Conservation (phyloP, 2,797 vertebrate genomes). For the Pristis pectinata region DNA sequence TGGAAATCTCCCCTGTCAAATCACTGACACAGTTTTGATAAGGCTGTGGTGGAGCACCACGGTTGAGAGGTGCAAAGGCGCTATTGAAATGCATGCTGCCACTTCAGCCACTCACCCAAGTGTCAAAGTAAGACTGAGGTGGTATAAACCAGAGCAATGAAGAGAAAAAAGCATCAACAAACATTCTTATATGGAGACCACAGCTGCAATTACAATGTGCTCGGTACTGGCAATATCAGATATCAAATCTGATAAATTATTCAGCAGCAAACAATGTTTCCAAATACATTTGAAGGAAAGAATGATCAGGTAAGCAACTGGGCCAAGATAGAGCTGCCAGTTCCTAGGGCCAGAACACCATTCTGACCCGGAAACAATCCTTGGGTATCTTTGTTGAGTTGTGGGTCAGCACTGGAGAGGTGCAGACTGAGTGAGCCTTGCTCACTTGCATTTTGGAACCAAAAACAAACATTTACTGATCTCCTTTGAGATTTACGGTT, state of each 20-base stretch:
- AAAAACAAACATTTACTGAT: not conserved
- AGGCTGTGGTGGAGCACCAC: not conserved
- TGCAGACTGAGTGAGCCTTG: not conserved
- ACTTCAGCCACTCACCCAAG: not conserved
- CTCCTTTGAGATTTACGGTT: not conserved
- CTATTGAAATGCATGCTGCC: not conserved
- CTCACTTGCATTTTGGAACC: not conserved
- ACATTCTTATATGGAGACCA: not conserved
- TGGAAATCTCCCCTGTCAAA: not conserved
- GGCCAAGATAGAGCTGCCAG: not conserved
- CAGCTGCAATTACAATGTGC: not conserved
- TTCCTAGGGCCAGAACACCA: not conserved
- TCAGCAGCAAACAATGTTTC: not conserved
- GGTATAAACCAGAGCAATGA: not conserved
- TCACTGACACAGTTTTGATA: not conserved
- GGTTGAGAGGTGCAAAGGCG: not conserved
- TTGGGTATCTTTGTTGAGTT: not conserved
- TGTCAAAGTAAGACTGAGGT: not conserved
- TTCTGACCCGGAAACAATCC: not conserved
- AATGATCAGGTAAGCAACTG: not conserved
- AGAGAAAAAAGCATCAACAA: not conserved
- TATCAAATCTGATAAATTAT: not conserved
- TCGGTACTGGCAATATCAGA: not conserved
- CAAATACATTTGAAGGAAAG: not conserved
- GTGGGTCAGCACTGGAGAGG: not conserved